Conservation (phyloP, 2,113 vertebrate species). For the Pachycephala philippinensis region DNA sequence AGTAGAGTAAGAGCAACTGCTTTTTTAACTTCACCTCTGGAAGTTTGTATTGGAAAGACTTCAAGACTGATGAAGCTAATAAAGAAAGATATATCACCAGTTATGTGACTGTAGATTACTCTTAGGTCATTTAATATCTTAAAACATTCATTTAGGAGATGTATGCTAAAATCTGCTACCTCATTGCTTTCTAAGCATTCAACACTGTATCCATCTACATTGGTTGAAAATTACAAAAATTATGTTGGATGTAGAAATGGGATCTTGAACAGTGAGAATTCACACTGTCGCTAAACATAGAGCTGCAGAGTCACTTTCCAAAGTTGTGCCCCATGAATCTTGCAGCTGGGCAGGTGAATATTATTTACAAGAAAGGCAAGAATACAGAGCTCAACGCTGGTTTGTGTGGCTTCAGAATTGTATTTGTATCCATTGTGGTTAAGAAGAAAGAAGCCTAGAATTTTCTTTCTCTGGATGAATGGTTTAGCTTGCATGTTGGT, state of each 20-base stretch:
- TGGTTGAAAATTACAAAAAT: background rate
- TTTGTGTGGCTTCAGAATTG: background rate
- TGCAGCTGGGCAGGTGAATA: background rate
- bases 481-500: background rate
- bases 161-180: background rate
- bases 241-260: background rate
- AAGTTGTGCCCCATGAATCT: background rate
- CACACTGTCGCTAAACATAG: background rate
- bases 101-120: background rate
- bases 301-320: background rate
- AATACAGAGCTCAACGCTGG: background rate
- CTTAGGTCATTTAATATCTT: background rate
- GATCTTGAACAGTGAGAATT: background rate
- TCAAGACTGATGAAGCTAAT: background rate
- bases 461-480: background rate
- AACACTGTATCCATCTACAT: background rate
- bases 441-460: background rate
- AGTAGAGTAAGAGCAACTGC: background rate
- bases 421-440: background rate
- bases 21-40: background rate
- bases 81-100: background rate
- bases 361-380: background rate
- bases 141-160: background rate
- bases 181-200: background rate
- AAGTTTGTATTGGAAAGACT: background rate